Base-by-base conservation (phyloP, 2,113 vertebrate genomes). In the Amia ocellicauda region DNA sequence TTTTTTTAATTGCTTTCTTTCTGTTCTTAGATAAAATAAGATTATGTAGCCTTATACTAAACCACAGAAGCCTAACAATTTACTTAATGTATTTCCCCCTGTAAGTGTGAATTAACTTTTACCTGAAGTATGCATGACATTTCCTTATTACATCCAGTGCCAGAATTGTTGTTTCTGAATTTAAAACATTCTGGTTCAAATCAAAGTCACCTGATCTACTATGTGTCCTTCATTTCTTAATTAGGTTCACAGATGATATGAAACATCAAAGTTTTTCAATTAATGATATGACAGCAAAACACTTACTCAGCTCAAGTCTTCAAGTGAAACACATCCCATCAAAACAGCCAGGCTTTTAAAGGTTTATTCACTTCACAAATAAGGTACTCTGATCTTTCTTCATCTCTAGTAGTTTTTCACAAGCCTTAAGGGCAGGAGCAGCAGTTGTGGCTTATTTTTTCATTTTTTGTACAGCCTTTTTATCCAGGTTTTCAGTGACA, bases 321-420 rank as follows among this genome's bases (percentile, higher is more conserved):
- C 19, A 40, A 41, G 36, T 20, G 13, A 20, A 23, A 13, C 36
- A 13, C 31, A 7, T 13, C 19, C 56, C 27, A 36, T 22, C 31
- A 58, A 58, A 58, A 41, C 17, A 16, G 11, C 11, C 22, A 31
- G 29, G 31, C 56, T 58, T 58, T 58, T 58, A 58, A 58, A 23
- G 28, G 36, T 58, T 41, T 58, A 58, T 22, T 42, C n/a, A 42
- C 14, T 16, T 29, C 31, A 11, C 16, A 16, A 5, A 13, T 58
- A 8, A 22, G 14, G 28, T 27, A 14, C 36, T 24, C 56, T 58
- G 19, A 40, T 29, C 36, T 23, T 22, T 22, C 56, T 58, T 58
- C n/a, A 24, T 58, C 56, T 41, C 56, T 19, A 58, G 11, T 20
- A 20, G 19, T 40, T 23, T 11, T 40, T 19, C 5, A 19, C 11